Base-by-base conservation (phyloP, 2,797 vertebrate genomes). In the Dermochelys coriacea region DNA sequence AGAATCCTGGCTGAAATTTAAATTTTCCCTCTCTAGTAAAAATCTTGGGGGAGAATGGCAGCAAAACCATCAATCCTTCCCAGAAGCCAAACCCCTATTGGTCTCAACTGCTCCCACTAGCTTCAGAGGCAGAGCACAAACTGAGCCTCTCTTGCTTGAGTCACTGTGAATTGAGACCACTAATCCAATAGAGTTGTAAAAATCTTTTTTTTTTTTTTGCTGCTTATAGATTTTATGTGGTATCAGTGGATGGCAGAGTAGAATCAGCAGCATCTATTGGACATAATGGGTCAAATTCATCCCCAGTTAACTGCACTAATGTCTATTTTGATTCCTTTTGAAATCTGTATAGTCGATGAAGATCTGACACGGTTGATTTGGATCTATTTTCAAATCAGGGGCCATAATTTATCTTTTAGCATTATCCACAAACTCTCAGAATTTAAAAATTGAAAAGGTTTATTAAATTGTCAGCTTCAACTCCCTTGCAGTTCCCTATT, bases 21-120 rank as follows among this genome's bases (percentile, higher is more conserved):
- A 54, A 89, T 25, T 83, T 61, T 31, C 75, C n/a, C n/a, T 85
- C 77, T 47, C 4, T 49, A 51, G 37, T 41, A 80, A 54, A 45
- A 61, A 49, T 5, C 71, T 4, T 21, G 19, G 5, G 25, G 49
- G 0, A 8, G 64, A 11, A 37, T 78, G 15, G 0, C 49, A 77
- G n/a, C 64, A 61, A 61, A 34, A 34, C 59, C 14, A 15, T 34
- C 3, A 15, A 61, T 18, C 59, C 29, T 59, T 52, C 31, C 45
- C 25, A 5, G 37, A 2, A 27, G 5, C 6, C 55, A 57, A 41
- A 0, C 0, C 31, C 51, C 27, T 2, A 52, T 61, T 31, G 50
- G 78, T 81, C 14, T 0, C 54, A 27, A 25, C 5, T 59, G 41
- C 15, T n/a, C 10, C 25, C n/a, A 41, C 64, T 61, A 47, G 0